Percentiles rank a stretch among this genome's conserved stretches.
phyloP scores from a whole-genome alignment of 2,113 vertebrate species.

The Rhinichthys klamathensis region DNA sequence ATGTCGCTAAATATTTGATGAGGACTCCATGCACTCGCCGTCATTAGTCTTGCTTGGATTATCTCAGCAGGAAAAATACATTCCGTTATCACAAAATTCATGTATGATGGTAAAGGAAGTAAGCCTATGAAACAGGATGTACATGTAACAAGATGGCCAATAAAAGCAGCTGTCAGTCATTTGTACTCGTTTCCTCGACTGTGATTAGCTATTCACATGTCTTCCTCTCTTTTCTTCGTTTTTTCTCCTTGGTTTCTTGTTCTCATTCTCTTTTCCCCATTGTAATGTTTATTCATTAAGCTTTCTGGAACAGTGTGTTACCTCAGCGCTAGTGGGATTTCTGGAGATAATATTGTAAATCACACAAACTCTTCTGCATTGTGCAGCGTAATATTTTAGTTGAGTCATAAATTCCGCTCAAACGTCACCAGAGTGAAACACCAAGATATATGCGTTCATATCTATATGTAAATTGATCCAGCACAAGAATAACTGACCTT shows the following conservation, averaged over 20 bases:
- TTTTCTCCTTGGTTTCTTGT: neutral
- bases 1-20: constrained; percentile 58
- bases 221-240: neutral
- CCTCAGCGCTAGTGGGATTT: neutral
- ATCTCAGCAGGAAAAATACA: constrained; percentile 55
- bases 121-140: neutral
- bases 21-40: constrained; percentile 53
- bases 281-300: constrained; percentile 34
- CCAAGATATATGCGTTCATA: neutral
- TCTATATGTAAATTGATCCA: neutral
- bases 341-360: constrained; percentile 12
- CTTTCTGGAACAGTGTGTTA: constrained; percentile 19
- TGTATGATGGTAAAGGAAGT: neutral
- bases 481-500: neutral
- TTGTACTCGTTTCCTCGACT: neutral
- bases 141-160: neutral
- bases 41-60: constrained; percentile 66
- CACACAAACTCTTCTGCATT: constrained; percentile 23
- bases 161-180: constrained; percentile 23
- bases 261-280: neutral
- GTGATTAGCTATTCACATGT: neutral
- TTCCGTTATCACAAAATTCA: neutral
- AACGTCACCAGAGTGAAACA: neutral
- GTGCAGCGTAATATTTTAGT: neutral
- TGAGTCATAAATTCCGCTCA: neutral